A percentile compares a stretch with the other conserved stretches of the same genome.
Conservation (phyloP, 2,113 vertebrate genomes). For the Albula glossodonta region DNA sequence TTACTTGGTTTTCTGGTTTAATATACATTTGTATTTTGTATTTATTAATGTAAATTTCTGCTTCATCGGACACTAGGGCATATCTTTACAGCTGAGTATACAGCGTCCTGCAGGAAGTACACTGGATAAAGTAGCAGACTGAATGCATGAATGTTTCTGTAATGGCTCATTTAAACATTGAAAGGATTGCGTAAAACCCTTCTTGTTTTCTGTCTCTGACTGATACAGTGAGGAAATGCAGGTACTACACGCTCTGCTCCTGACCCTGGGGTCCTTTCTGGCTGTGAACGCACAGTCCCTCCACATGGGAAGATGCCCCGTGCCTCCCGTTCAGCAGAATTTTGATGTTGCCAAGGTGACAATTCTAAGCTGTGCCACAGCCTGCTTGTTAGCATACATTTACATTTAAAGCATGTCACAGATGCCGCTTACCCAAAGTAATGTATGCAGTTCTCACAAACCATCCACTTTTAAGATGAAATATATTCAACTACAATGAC, state of each 20-base stretch:
- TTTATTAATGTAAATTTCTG: no score
- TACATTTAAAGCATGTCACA: no score
- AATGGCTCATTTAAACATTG: no score
- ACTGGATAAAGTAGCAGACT: no score
- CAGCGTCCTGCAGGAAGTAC: no score
- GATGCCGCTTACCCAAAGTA: no score
- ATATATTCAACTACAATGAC: no score
- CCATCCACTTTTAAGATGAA: no score
- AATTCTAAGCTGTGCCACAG: not conserved
- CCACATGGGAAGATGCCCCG: conserved; percentile 25
- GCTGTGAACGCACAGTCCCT: conserved; percentile 39
- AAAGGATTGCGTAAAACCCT: not conserved
- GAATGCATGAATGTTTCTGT: no score
- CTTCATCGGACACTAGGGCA: no score
- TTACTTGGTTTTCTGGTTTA: not conserved
- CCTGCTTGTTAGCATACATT: not conserved
- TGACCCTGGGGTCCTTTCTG: conserved; percentile 6
- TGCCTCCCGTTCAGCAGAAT: conserved; percentile 37
- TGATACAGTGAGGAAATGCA: not conserved
- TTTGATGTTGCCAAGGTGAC: conserved; percentile 45
- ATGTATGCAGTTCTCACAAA: no score
- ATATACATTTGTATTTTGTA: not conserved
- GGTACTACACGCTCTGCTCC: conserved; percentile 10
- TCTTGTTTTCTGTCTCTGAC: not conserved
- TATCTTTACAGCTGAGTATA: no score